These are phyloP conservation scores for Deladenus siricidicola DNA, from an alignment of 2,888 invertebrate genomes.

Conservation along the genomic window DNA sequence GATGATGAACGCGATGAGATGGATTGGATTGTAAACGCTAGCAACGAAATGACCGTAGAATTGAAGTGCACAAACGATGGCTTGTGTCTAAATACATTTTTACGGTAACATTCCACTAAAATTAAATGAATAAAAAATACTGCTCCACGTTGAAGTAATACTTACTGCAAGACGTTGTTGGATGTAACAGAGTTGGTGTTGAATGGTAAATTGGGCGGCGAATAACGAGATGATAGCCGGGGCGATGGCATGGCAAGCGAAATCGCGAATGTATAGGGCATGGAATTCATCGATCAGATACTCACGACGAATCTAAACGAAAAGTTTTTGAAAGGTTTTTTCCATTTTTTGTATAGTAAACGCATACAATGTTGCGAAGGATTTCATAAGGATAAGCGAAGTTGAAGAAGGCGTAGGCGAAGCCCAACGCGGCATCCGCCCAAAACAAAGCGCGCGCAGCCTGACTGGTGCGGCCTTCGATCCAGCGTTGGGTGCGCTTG, in stretches of 20 bases:
- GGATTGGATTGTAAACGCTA: slow-evolving; percentile 25
- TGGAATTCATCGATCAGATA: slow-evolving; percentile 41
- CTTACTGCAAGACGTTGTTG: slow-evolving; percentile 37
- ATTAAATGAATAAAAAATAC: not conserved
- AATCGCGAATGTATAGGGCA: slow-evolving; percentile 42
- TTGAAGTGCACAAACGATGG: slow-evolving; percentile 31
- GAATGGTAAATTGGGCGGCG: slow-evolving; percentile 32
- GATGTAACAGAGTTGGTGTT: slow-evolving; percentile 36
- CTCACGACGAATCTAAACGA: slow-evolving; percentile 37
- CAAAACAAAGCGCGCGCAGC: slow-evolving; percentile 35
- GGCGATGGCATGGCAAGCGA: slow-evolving; percentile 29
- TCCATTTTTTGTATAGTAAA: not conserved
- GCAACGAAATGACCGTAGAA: slow-evolving; percentile 26
- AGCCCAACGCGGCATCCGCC: slow-evolving; percentile 36
- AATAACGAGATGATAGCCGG: slow-evolving; percentile 38
- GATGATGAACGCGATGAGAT: slow-evolving; percentile 44
- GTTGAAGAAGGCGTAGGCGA: slow-evolving; percentile 40
- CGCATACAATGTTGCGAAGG: slow-evolving; percentile 37
- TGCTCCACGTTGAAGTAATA: not conserved
- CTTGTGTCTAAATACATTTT: slow-evolving; percentile 36
- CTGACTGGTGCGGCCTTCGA: slow-evolving; percentile 31
- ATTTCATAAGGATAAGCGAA: slow-evolving; percentile 46
- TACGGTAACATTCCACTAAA: not conserved
- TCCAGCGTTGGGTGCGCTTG: slow-evolving; percentile 39
- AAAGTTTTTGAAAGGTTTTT: slow-evolving; percentile 5